Evolutionary conservation across 2,113 vertebrate genomes (phyloP), one percentile per base, ranked within the genome.

Genomic region (Mustela nigripes): DNA sequence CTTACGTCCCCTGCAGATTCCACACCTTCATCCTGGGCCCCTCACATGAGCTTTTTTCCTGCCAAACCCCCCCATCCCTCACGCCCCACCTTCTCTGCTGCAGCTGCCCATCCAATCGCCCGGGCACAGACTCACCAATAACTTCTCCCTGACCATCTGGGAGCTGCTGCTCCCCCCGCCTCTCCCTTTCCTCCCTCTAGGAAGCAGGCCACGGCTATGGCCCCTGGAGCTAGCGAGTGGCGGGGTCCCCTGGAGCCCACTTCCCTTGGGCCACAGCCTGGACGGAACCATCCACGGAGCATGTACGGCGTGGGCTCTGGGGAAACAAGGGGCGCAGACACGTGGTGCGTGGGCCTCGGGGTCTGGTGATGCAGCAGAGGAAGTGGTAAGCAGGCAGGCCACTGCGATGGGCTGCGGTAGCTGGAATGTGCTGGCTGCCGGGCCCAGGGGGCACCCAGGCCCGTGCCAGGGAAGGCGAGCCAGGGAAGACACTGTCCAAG

Each of bases 11-110:
- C 21, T 71, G 60, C 19, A 10, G 58, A 53, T 26, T 36, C 65
- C 14, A n/a, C 14, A 5, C 48, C 62, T 85, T 63, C 36, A 31
- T 36, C 12, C 31, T 16, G 5, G 22, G 1, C 7, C 19, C 45
- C 31, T 62, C 73, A 15, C 0, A 2, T 10, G 10, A 28, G 53
- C 63, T 73, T 42, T 42, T 53, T 84, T 53, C 69, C 42, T 42
- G n/a, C 60, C 1, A 0, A 16, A 12, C 21, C 45, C 24, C 0
- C 0, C 33, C 7, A 0, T 14, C 56, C 28, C 91, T 53, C 69
- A 7, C 5, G 16, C 39, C 53, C 7, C 8, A 19, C 71, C 31
- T 39, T n/a, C 31, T 67, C 39, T 58, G 9, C 5, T 0, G 10
- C 67, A 31, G 39, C 42, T 85, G 42, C 31, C 65, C 26, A 4